Evolutionary conservation across 64 coral and sea anemone species (phyloP), one percentile per base, ranked within the genome.

Genomic region (Hydrozoanthus tunicans): DNA sequence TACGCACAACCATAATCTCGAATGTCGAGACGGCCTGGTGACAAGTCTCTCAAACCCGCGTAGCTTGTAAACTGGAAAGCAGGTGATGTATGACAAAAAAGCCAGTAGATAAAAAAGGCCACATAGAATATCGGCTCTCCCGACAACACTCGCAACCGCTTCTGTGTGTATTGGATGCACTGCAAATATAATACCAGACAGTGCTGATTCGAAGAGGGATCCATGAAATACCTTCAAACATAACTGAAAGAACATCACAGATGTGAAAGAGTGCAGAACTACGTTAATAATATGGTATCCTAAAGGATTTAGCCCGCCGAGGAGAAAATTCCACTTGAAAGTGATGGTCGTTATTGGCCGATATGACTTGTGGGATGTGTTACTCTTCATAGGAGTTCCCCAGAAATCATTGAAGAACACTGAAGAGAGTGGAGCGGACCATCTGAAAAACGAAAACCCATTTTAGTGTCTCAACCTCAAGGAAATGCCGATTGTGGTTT

Each of bases 141-240:
- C 95, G 3, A 93, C 92, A 12, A 93, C 73, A 81, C 71, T 96
- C 5, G 95, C 24, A 9, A 96, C 92, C 25, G 95, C 95, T 56
- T 96, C 95, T 1, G 95, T 93, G 80, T 96, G 95, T 64, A 96
- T 89, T 10, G 95, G 95, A 89, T 96, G 95, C 53, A 89, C 25
- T 0, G 95, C 81, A 58, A 96, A 96, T 69, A 91, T 13, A 53
- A 93, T 81, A 58, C 81, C 89, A 65, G 92, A 82, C 9, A 96
- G 63, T 51, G 85, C 15, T 12, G 89, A 65, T 14, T 70, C 63
- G 15, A 79, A 77, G 9, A 52, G 17, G 23, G 58, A 63, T 17
- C 75, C 80, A 68, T 73, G 55, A 89, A 93, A 96, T 43, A 96
- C 51, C 8, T 83, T 89, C 12, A 61, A 79, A 58, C 94, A 91